Conservation (phyloP, 53 echinoderm and acorn worm genomes). For the Paelopatides confundens region DNA sequence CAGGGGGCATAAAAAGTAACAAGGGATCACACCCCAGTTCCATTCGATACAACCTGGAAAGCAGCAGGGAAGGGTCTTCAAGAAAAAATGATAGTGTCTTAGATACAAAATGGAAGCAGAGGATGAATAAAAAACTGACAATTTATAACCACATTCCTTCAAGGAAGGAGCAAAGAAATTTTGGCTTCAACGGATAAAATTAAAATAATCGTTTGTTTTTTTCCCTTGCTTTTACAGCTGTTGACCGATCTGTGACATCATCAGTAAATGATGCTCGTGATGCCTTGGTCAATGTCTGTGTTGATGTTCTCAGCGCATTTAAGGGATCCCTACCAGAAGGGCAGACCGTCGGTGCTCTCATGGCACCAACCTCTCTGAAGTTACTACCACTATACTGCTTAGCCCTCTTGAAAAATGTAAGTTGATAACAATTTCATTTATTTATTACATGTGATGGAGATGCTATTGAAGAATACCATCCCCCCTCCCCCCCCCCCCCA, state of each 20-base stretch:
- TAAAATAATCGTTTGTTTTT: background rate
- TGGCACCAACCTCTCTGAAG: slow-evolving; percentile 86
- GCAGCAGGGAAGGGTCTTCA: too few relatives aligned
- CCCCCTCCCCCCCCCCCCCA: too few relatives aligned
- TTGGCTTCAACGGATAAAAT: background rate
- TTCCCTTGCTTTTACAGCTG: slow-evolving; percentile 63
- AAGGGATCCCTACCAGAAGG: slow-evolving; percentile 80
- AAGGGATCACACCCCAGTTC: too few relatives aligned
- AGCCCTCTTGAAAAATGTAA: slow-evolving; percentile 91
- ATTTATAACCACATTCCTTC: background rate
- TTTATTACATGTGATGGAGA: too few relatives aligned
- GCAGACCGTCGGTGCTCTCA: slow-evolving; percentile 78
- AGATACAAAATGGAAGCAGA: too few relatives aligned
- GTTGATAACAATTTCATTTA: too few relatives aligned
- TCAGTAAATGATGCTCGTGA: slow-evolving; percentile 91
- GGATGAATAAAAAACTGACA: too few relatives aligned
- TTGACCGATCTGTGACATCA: slow-evolving; percentile 87
- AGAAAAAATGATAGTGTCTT: too few relatives aligned
- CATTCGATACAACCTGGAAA: too few relatives aligned
- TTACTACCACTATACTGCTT: slow-evolving; percentile 87
- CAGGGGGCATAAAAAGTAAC: too few relatives aligned
- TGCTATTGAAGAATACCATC: too few relatives aligned
- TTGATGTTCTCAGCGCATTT: slow-evolving; percentile 79
- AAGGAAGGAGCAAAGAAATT: background rate
- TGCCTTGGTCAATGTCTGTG: slow-evolving; percentile 93